A percentile compares a stretch with the other conserved stretches of the same genome.
phyloP scores from a whole-genome alignment of 1,140 invertebrate genomes.

The Hormaphis cornu region DNA sequence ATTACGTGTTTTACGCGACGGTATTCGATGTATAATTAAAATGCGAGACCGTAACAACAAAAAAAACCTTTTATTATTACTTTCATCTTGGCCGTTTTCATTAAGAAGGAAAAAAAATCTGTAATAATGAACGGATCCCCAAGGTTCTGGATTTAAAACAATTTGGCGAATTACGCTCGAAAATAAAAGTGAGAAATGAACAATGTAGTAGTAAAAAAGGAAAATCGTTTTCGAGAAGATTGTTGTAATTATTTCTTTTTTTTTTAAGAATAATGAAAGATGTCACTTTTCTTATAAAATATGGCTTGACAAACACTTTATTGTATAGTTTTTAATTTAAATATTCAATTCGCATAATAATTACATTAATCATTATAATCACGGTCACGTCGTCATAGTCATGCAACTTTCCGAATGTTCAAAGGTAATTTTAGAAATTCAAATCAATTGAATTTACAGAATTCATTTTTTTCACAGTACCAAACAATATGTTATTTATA shows the following conservation, averaged over 20 bases:
- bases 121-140: not conserved
- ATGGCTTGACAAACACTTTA: not conserved
- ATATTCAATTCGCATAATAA: not conserved
- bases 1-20: too few species aligned
- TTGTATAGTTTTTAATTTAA: not conserved
- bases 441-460: too few species aligned
- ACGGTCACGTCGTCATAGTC: not conserved
- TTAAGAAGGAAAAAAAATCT: not conserved
- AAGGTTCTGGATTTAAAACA: not conserved
- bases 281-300: not conserved
- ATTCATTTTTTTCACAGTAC: too few species aligned
- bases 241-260: not conserved
- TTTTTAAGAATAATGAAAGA: conserved; percentile 4
- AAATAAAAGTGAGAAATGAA: not conserved
- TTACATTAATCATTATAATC: conserved; percentile 13
- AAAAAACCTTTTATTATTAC: not conserved
- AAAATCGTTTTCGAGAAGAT: not conserved
- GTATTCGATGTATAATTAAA: conserved; percentile 14
- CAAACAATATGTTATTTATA: too few species aligned
- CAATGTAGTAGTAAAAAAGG: not conserved
- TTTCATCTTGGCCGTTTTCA: not conserved
- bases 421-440: too few species aligned
- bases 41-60: conserved; percentile 3
- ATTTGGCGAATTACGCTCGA: not conserved
- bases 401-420: not conserved